A percentile compares a stretch with the other conserved stretches of the same genome.
Evolutionary conservation across 2,113 vertebrate species (phyloP).

Genomic region (Percina caprodes): DNA sequence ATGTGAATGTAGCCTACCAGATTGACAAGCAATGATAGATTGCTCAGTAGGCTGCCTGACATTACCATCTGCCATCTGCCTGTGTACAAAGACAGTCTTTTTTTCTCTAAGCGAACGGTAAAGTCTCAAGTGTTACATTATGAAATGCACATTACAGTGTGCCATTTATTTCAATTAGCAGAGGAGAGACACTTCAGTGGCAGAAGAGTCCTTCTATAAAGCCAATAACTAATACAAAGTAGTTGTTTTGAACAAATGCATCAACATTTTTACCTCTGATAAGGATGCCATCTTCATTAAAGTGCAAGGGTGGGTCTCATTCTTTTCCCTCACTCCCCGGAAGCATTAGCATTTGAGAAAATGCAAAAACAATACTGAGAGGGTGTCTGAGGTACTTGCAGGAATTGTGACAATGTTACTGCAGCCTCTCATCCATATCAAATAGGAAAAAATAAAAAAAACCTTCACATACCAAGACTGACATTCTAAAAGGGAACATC

Average conservation of each 20-base stretch:
- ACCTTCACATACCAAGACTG: constrained; percentile 3
- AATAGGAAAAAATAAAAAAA: constrained; percentile 20
- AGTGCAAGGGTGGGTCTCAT: background rate
- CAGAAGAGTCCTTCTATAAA: background rate
- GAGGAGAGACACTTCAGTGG: constrained; percentile 17
- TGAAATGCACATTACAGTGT: constrained; percentile 8
- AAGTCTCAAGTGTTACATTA: constrained; percentile 11
- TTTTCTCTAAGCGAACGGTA: background rate
- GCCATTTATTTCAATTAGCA: constrained; percentile 35
- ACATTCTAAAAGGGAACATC: constrained; percentile 19
- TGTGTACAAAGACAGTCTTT: constrained; percentile 2
- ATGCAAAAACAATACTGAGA: constrained; percentile 33
- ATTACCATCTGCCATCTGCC: constrained; percentile 37
- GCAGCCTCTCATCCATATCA: constrained; percentile 39
- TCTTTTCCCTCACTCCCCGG: background rate
- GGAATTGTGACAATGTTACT: constrained; percentile 20
- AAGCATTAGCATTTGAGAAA: constrained; percentile 27
- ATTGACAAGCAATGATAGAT: constrained; percentile 27
- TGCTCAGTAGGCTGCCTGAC: constrained; percentile 38
- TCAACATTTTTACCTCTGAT: constrained; percentile 27
- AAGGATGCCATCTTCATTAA: constrained; percentile 29
- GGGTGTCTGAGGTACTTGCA: constrained; percentile 20
- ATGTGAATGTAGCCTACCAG: constrained; percentile 34
- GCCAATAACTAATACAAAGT: constrained; percentile 14
- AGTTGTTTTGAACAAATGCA: constrained; percentile 26